These are phyloP conservation scores for Oscheius sp. DNA, from an alignment of 1,140 invertebrate genomes.

Conservation along the genomic window DNA sequence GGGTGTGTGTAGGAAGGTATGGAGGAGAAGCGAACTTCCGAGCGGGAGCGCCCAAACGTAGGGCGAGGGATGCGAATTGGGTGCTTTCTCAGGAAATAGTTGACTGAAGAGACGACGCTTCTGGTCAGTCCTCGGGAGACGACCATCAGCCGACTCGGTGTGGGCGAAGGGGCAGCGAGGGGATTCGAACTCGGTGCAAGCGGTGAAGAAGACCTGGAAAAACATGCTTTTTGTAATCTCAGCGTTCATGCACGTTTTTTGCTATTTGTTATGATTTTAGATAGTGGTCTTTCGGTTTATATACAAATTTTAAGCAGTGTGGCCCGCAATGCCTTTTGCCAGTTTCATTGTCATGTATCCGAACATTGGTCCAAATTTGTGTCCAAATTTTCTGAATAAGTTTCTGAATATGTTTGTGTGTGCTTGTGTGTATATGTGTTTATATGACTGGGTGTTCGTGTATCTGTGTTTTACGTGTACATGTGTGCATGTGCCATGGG, in stretches of 20 bases:
- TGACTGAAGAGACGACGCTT: neutral
- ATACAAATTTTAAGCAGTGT: too few relatives aligned
- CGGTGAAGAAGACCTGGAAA: neutral
- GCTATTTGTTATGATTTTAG: too few relatives aligned
- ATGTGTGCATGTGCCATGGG: conserved; percentile 53
- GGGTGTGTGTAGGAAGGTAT: neutral
- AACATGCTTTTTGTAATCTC: neutral
- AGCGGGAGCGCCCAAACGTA: neutral
- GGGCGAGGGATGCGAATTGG: neutral
- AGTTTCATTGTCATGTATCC: too few relatives aligned
- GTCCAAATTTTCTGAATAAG: too few relatives aligned
- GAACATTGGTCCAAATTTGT: too few relatives aligned
- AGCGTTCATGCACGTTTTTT: neutral
- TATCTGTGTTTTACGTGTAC: conserved; percentile 55
- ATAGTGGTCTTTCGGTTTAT: too few relatives aligned
- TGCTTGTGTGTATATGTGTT: too few relatives aligned
- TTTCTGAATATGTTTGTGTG: too few relatives aligned
- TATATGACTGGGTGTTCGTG: conserved; percentile 49
- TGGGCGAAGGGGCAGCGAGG: neutral
- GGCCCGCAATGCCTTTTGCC: too few relatives aligned
- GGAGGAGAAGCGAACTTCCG: neutral
- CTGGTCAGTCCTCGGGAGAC: neutral
- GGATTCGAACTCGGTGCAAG: neutral
- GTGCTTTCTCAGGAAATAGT: neutral
- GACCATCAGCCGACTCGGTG: neutral